Conservation (phyloP, 2,888 invertebrate genomes). For the Diloba caeruleocephala region DNA sequence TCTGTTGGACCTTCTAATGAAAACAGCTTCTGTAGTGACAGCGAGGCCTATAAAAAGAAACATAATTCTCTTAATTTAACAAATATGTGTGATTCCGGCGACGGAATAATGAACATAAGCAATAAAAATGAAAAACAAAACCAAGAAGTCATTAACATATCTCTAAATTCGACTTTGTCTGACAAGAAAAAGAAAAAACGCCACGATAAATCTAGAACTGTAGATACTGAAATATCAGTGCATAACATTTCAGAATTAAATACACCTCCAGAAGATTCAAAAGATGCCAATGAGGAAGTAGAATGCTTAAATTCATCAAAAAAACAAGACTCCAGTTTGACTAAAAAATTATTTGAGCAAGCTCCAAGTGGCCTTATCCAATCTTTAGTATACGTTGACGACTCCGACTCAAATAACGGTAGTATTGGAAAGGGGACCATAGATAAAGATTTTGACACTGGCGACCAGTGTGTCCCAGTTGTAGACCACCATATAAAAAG, state of each 20-base stretch:
- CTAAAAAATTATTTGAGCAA: constrained; percentile 64
- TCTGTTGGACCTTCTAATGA: constrained; percentile 49
- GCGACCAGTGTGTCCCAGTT: constrained; percentile 81
- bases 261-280: constrained; percentile 1
- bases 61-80: constrained; percentile 33
- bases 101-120: constrained; percentile 31
- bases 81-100: constrained; percentile 41
- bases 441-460: constrained; percentile 56
- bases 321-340: constrained; percentile 34
- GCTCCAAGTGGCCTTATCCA: constrained; percentile 60
- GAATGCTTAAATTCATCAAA: constrained; percentile 12
- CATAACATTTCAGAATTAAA: constrained; percentile 15
- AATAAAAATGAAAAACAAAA: constrained; percentile 15
- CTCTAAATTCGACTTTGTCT: constrained; percentile 28
- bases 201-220: constrained; percentile 19
- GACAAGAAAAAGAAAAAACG: constrained; percentile 44
- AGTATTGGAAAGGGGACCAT: constrained; percentile 49
- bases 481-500: constrained; percentile 56
- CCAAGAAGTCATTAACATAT: constrained; percentile 7
- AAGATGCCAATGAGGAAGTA: constrained; percentile 11
- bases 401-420: constrained; percentile 72
- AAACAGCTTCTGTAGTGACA: constrained; percentile 70
- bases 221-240: constrained; percentile 15
- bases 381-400: constrained; percentile 71
- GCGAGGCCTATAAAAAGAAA: constrained; percentile 61